Base-by-base conservation (phyloP, 2,797 vertebrate species). In the Vultur gryphus region DNA sequence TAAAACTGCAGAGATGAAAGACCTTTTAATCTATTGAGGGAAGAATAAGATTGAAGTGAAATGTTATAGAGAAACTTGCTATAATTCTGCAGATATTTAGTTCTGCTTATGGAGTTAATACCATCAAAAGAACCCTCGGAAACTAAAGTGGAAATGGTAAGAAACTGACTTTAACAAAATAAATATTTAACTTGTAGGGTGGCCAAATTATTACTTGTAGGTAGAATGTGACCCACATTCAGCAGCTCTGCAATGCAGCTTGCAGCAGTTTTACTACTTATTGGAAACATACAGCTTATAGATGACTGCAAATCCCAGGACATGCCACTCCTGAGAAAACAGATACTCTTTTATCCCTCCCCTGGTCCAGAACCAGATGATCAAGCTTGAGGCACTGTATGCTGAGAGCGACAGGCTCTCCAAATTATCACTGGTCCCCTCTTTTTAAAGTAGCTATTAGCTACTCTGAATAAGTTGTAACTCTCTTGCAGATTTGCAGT, bases 1-100 rank as follows among this genome's bases (percentile, higher is more conserved):
- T 97, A 96, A 90, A 95, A 94, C 87, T 93, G 84, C 90, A 77
- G 90, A 93, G 94, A 97, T 96, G 95, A 97, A 97, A 97, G 90
- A 92, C 91, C 88, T 97, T 94, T 92, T 97, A 96, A 96, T 95
- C 94, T 96, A 69, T 46, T 83, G 75, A 92, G 41, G 79, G 69
- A 90, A 85, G 93, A 86, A 86, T 79, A 93, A 94, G 84, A 95
- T 91, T 92, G 89, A 91, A 95, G 79, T 73, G 82, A 96, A 97
- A 88, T 59, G 18, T 79, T 94, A 70, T 41, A 77, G 81, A 83
- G 57, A 84, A 94, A 86, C 65, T 95, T 78, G 31, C 76, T 81
- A 84, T 93, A 95, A 90, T 91, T 95, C 92, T 90, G 85, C 83
- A 95, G 92, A 90, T 84, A 91, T 79, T 97, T 96, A 94, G 96